phyloP scores from a whole-genome alignment of 2,888 invertebrate species.

The Eledone cirrhosa region DNA sequence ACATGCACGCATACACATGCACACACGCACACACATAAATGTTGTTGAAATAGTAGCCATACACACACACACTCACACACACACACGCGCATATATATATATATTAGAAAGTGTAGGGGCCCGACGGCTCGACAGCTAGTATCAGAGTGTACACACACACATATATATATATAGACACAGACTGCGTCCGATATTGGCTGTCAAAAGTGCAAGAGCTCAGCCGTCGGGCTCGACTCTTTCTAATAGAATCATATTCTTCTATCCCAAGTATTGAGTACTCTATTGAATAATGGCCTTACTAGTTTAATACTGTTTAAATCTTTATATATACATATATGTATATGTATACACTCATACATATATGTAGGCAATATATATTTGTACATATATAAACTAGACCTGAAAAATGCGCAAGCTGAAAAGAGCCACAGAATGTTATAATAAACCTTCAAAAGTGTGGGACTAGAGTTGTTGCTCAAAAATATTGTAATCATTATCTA shows the following conservation, averaged over 20 bases:
- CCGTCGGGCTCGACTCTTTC: too few species aligned
- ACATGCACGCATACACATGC: not conserved
- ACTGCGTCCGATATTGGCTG: not conserved
- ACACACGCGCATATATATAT: not conserved
- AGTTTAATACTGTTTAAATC: too few species aligned
- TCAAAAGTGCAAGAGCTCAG: too few species aligned
- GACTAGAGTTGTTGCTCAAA: too few species aligned
- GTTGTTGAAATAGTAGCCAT: not conserved
- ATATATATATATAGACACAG: not conserved
- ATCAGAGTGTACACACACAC: not conserved
- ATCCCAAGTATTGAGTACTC: too few species aligned
- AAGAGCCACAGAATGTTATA: too few species aligned
- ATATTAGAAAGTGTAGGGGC: too few species aligned
- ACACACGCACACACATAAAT: not conserved
- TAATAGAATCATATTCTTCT: too few species aligned
- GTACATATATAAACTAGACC: not conserved
- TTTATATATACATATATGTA: not conserved
- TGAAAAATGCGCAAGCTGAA: not conserved
- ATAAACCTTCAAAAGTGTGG: too few species aligned
- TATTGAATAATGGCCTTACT: too few species aligned
- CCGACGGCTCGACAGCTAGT: too few species aligned
- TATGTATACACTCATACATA: not conserved
- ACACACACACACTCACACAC: not conserved
- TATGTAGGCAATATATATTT: not conserved
- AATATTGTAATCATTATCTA: too few species aligned